phyloP scores from a whole-genome alignment of 2,113 vertebrate genomes.

The Brachyhypopomus occidentalis region DNA sequence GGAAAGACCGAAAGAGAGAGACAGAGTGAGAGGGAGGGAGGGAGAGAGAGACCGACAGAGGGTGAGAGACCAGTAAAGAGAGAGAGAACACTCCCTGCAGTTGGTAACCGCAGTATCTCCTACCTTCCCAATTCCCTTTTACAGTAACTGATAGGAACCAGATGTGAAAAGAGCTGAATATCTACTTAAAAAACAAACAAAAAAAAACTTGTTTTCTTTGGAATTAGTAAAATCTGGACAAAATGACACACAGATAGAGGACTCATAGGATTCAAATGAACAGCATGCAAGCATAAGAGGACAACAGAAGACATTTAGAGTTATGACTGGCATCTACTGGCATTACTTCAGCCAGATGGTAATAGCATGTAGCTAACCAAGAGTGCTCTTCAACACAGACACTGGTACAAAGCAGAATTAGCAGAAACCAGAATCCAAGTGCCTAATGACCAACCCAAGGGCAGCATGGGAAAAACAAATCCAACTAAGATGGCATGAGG shows the following conservation, averaged over 20 bases:
- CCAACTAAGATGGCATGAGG: too few relatives aligned
- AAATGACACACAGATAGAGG: neutral
- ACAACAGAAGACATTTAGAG: neutral
- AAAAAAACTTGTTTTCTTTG: neutral
- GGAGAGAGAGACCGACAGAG: constrained; percentile 6
- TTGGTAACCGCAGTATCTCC: constrained; percentile 15
- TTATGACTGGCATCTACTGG: too few relatives aligned
- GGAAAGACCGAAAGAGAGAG: neutral
- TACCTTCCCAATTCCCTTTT: constrained; percentile 17
- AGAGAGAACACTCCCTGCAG: too few relatives aligned
- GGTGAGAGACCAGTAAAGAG: neutral
- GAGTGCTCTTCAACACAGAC: neutral
- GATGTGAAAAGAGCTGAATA: constrained; percentile 39
- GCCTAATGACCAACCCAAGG: neutral
- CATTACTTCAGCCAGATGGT: too few relatives aligned
- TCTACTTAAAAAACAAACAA: neutral
- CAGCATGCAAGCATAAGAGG: neutral
- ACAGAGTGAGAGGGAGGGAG: neutral
- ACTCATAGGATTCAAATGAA: neutral
- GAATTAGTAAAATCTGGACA: neutral
- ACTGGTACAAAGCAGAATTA: neutral
- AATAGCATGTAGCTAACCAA: neutral
- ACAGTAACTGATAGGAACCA: constrained; percentile 31
- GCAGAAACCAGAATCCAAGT: neutral
- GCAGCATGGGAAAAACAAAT: neutral